Base-by-base conservation (phyloP, 2,797 vertebrate genomes). In the Bryconaethiops microstoma region DNA sequence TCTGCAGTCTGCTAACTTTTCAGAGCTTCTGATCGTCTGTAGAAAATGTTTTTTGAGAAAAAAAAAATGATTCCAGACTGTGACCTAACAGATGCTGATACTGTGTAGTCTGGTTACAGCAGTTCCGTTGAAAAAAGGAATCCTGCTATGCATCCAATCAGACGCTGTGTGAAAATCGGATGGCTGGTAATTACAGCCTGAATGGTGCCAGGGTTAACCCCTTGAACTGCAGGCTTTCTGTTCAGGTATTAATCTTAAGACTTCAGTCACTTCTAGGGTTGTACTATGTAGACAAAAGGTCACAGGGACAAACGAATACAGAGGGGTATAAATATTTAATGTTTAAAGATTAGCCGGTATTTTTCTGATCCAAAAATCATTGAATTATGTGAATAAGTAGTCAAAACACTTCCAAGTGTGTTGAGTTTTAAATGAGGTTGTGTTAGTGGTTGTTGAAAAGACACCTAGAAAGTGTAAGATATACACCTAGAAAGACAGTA, bases 1-100 rank as follows among this genome's bases (percentile, higher is more conserved):
- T 80, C 60, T 80, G 67, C 54, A 23, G 73, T 76, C 67, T 63
- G 74, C 65, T 70, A 63, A 76, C 68, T 63, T 76, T 75, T 69
- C 45, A 4, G 6, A 76, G 50, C 35, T 75, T 23, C 54, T 52
- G 72, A 23, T 62, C 13, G 64, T 69, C 67, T 64, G 70, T 45
- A 63, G 29, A 65, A 62, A 54, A 52, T 40, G 63, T 57, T 63
- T 81, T 68, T 50, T 60, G 1, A 0, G 10, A 3, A 64, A 8
- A 17, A 16, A 48, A 70, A 25, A 21, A 14, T 4, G 23, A 23
- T 50, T 52, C 45, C 21, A 70, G 45, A 25, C 21, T 70, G n/a
- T 52, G 13, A 71, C 68, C 68, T 25, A 52, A 23, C 21, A 52
- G 68, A 50, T 52, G 68, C 23, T 50, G 2, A 17, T 50, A 17